A percentile compares a stretch with the other conserved stretches of the same genome.
These are phyloP conservation scores for Miltochrista miniata DNA, from an alignment of 2,888 invertebrate species.

Conservation along the genomic window DNA sequence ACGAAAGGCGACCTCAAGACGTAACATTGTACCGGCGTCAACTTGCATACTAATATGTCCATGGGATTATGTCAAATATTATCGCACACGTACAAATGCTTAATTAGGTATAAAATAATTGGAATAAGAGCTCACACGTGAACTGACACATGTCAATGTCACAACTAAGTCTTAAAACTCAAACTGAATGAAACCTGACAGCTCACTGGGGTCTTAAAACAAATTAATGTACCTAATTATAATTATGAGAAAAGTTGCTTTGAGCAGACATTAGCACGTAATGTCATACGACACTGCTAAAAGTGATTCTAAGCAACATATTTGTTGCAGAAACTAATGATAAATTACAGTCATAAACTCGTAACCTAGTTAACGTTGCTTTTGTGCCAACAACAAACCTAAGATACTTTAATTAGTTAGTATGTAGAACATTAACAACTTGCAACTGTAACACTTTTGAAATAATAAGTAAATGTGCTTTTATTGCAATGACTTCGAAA, in stretches of 20 bases:
- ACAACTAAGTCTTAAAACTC: conserved; percentile 24
- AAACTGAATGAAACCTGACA: conserved; percentile 19
- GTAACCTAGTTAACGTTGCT: conserved; percentile 15
- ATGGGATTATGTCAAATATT: conserved; percentile 24
- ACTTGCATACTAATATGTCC: conserved; percentile 35
- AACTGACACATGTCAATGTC: conserved; percentile 26
- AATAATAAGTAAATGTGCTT: neutral
- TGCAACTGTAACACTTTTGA: neutral
- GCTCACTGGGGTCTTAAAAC: conserved; percentile 32
- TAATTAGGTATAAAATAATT: conserved; percentile 21
- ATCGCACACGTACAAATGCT: conserved; percentile 26
- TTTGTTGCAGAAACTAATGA: conserved; percentile 17
- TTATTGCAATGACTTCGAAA: neutral
- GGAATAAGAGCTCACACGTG: conserved; percentile 18
- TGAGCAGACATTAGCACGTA: neutral
- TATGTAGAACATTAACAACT: neutral
- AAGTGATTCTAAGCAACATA: conserved; percentile 5
- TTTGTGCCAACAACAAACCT: conserved; percentile 22
- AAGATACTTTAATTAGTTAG: conserved; percentile 1
- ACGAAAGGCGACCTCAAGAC: conserved; percentile 58
- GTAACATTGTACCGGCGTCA: conserved; percentile 50
- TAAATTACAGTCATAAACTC: conserved; percentile 16
- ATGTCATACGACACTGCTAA: conserved; percentile 1
- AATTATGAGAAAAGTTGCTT: conserved; percentile 8
- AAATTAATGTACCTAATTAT: conserved; percentile 17